A percentile compares a stretch with the other conserved stretches of the same genome.
Conservation (phyloP, 2,113 vertebrate species). For the Equus quagga region DNA sequence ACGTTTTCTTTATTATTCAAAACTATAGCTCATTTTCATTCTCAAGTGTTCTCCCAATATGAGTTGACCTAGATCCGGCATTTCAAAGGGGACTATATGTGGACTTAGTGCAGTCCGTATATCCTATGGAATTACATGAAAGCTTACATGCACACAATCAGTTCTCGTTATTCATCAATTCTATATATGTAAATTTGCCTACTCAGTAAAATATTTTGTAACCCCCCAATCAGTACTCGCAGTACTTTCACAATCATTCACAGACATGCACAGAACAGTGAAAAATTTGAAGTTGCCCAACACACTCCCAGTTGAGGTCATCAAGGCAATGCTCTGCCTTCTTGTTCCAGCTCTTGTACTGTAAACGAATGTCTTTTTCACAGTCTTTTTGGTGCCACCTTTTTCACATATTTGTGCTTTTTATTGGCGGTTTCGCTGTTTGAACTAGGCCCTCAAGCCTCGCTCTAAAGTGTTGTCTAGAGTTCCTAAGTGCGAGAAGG, state of each 20-base stretch:
- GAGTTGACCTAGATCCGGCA: background rate
- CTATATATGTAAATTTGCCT: background rate
- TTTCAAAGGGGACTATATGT: background rate
- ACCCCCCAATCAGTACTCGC: background rate
- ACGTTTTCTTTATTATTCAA: slow-evolving; percentile 21
- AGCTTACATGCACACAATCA: background rate
- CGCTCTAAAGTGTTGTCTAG: background rate
- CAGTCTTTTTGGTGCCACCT: background rate
- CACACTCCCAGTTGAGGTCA: background rate
- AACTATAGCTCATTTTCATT: background rate
- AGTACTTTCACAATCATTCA: background rate
- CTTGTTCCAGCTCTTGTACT: background rate
- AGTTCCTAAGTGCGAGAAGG: background rate
- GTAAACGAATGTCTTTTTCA: background rate
- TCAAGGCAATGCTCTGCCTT: background rate
- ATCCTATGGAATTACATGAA: background rate
- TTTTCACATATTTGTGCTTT: slow-evolving; percentile 36
- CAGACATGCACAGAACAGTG: background rate
- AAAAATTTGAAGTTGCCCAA: background rate
- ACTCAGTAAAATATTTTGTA: background rate
- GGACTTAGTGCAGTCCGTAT: background rate
- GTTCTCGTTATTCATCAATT: background rate
- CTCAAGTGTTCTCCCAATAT: background rate
- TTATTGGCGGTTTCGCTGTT: background rate
- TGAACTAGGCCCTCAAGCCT: background rate